A percentile compares a stretch with the other conserved stretches of the same genome.
Conservation (phyloP, 2,113 vertebrate genomes). For the Lepus timidus region DNA sequence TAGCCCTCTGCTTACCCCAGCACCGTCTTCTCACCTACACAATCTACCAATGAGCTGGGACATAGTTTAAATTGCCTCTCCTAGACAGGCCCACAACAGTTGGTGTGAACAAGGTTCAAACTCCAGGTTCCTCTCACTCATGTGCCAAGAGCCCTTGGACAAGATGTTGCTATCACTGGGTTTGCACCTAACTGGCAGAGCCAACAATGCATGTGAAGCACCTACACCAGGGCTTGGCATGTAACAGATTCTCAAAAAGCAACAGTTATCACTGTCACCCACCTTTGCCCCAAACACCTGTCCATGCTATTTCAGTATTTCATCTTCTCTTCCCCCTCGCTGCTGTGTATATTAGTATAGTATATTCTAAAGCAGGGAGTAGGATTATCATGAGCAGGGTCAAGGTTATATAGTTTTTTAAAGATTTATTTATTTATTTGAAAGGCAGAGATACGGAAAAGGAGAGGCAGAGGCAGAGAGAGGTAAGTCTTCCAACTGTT, state of each 20-base stretch:
- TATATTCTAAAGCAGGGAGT: not conserved
- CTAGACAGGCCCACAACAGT: not conserved
- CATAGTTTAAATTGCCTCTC: not conserved
- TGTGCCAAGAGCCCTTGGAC: not conserved
- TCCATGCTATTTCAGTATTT: not conserved
- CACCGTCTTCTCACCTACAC: not conserved
- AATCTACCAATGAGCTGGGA: not conserved
- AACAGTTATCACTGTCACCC: not conserved
- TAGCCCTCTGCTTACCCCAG: not conserved
- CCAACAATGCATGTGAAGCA: not conserved
- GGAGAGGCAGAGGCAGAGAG: too few species aligned
- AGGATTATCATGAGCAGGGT: too few species aligned
- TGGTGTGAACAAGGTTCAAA: not conserved
- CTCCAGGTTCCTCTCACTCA: not conserved
- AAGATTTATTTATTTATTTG: too few species aligned
- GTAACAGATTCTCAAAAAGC: not conserved
- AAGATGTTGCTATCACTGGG: not conserved
- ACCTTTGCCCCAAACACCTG: not conserved
- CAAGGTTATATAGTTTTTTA: not conserved
- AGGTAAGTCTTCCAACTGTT: too few species aligned
- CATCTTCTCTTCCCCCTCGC: not conserved
- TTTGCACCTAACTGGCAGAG: not conserved
- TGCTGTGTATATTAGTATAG: not conserved
- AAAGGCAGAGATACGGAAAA: too few species aligned
- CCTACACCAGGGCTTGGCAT: not conserved